phyloP scores from a whole-genome alignment of 2,888 invertebrate species.

The Augiades crinisus region DNA sequence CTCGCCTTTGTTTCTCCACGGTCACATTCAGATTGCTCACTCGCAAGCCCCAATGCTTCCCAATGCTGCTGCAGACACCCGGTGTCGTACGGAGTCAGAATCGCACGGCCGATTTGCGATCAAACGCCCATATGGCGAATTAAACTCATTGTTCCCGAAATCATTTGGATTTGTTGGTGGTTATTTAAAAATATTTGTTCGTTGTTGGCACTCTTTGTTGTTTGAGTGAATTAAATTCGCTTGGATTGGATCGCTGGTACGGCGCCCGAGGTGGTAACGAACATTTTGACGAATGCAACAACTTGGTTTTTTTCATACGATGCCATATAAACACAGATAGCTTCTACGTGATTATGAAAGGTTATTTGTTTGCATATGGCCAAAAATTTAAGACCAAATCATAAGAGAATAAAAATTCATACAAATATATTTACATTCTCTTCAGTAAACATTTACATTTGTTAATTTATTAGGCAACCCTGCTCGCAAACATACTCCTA shows the following conservation, averaged over 20 bases:
- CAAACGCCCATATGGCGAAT: conserved; percentile 44
- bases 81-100: conserved; percentile 31
- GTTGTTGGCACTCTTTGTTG: conserved; percentile 24
- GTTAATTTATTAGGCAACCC: too few species aligned
- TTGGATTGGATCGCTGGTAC: not conserved
- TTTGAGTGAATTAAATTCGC: conserved; percentile 14
- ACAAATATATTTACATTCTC: too few species aligned
- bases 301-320: too few species aligned
- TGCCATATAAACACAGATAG: too few species aligned
- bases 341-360: too few species aligned
- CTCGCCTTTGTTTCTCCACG: conserved; percentile 55
- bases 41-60: conserved; percentile 32
- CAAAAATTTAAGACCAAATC: too few species aligned
- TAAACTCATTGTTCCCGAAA: conserved; percentile 31
- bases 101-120: conserved; percentile 19
- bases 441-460: too few species aligned
- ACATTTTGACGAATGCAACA: too few species aligned
- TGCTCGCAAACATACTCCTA: too few species aligned
- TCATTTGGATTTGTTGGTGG: conserved; percentile 25
- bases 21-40: conserved; percentile 53
- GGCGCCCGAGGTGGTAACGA: conserved; percentile 4
- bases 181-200: conserved; percentile 27
- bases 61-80: conserved; percentile 32
- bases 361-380: too few species aligned
- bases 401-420: too few species aligned